Percentiles rank a stretch among this genome's conserved stretches.
Conservation (phyloP, 92 coral and sea anemone genomes). For the Umimayanthus chanpuru region DNA sequence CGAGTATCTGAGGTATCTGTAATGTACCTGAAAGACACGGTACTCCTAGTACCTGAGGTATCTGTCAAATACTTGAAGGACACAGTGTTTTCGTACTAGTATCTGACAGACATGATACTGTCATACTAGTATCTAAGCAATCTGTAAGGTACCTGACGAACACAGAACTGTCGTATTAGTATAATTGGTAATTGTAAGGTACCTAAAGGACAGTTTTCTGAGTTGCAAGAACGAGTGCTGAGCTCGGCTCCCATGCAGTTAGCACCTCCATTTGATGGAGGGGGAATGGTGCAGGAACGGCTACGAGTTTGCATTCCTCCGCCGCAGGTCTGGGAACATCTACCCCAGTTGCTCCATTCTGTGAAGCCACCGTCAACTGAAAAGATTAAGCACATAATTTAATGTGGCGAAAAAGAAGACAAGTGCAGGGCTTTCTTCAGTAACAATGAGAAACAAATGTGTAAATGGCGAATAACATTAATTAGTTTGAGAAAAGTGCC, state of each 20-base stretch:
- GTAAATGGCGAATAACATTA: too few species aligned
- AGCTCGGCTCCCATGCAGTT: not conserved
- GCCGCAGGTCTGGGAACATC: conserved; percentile 3
- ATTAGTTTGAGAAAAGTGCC: too few species aligned
- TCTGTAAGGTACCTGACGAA: not conserved
- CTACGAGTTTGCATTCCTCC: not conserved
- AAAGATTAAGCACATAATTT: not conserved
- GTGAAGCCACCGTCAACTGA: not conserved
- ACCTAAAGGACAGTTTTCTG: not conserved
- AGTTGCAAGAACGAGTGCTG: not conserved
- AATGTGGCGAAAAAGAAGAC: too few species aligned
- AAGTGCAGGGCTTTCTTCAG: too few species aligned
- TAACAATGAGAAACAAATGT: too few species aligned
- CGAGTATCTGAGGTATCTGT: too few species aligned
- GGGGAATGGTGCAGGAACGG: not conserved
- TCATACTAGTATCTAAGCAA: not conserved
- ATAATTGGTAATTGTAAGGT: not conserved
- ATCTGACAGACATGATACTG: not conserved
- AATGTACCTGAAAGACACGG: not conserved
- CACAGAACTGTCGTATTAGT: not conserved
- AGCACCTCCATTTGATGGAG: not conserved
- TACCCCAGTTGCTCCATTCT: not conserved
- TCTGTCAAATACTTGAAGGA: not conserved
- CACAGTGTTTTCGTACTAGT: not conserved
- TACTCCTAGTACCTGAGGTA: not conserved